Evolutionary conservation across 2,797 vertebrate genomes (phyloP), one percentile per base, ranked within the genome.

Genomic region (Esox lucius): DNA sequence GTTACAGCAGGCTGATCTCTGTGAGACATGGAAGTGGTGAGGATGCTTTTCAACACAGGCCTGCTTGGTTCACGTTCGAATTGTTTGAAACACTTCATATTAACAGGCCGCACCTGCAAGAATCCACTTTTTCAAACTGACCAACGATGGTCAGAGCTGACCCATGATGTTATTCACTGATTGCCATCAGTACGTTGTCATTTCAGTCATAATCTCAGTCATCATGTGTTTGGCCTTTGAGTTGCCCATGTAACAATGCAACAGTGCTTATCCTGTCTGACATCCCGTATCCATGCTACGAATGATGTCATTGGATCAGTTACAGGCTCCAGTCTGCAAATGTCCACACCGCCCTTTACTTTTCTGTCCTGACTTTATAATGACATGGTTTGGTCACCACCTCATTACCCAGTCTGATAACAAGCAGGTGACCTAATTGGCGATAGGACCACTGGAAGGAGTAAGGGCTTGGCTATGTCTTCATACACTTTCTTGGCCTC

Each of bases 21-120:
- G 33, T 80, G 53, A 77, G 81, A 78, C 72, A 74, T 81, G 74
- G 81, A 75, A 77, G 76, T 79, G 35, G 51, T 78, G 73, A 68
- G 68, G 48, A 66, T 17, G 62, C 53, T 8, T 5, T 5, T 39
- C 35, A 39, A 39, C 35, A 39, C 35, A 39, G 35, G 35, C 35
- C 35, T 39, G 35, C 35, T 39, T 39, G 35, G 35, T 35, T 39
- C 35, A 6, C 7, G 8, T 39, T 39, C 35, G 1, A 39, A 39
- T 39, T 39, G 4, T 39, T 39, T 8, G 7, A 5, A 8, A 39
- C 35, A 35, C 35, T 39, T 39, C 35, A 39, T 39, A 39, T 39
- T 39, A 39, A 39, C 4, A 8, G 35, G 35, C 35, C 35, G 5
- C 35, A 8, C 35, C 35, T 8, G 35, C 35, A 5, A 8, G 7